A percentile compares a stretch with the other conserved stretches of the same genome.
Conservation (phyloP, 1,140 invertebrate genomes). For the Oncopeltus fasciatus region DNA sequence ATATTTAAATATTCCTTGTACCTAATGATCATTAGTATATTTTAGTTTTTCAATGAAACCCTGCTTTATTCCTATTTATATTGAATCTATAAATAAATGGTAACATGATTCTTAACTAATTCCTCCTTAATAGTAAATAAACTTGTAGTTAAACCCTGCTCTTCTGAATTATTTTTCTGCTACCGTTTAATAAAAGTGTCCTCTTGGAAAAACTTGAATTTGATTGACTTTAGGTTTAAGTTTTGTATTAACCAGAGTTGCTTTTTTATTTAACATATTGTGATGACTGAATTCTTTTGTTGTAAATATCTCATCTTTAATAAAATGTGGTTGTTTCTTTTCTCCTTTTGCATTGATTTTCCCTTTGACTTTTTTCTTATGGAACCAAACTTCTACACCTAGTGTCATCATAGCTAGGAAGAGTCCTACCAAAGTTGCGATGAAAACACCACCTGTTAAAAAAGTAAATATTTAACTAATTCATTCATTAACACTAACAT, state of each 20-base stretch:
- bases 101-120: too few species aligned
- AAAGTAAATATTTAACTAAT: too few species aligned
- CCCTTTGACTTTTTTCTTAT: slow-evolving; percentile 44
- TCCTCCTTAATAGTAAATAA: too few species aligned
- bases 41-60: too few species aligned
- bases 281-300: slow-evolving; percentile 1
- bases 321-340: neutral
- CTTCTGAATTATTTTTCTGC: neutral
- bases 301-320: slow-evolving; percentile 7
- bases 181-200: slow-evolving; percentile 4
- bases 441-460: slow-evolving; percentile 66
- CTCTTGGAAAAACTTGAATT: slow-evolving; percentile 6
- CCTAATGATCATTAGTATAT: too few species aligned
- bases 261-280: neutral
- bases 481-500: too few species aligned
- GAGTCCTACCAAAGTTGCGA: slow-evolving; percentile 70
- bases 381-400: slow-evolving; percentile 62
- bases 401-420: slow-evolving; percentile 67
- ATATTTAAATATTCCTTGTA: too few species aligned
- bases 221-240: neutral
- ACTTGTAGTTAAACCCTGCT: too few species aligned
- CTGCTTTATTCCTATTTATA: too few species aligned
- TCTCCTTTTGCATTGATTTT: neutral
- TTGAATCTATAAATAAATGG: too few species aligned
- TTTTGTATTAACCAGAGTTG: neutral